phyloP scores from a whole-genome alignment of 2,113 vertebrate genomes.

The Scytalopus superciliaris region DNA sequence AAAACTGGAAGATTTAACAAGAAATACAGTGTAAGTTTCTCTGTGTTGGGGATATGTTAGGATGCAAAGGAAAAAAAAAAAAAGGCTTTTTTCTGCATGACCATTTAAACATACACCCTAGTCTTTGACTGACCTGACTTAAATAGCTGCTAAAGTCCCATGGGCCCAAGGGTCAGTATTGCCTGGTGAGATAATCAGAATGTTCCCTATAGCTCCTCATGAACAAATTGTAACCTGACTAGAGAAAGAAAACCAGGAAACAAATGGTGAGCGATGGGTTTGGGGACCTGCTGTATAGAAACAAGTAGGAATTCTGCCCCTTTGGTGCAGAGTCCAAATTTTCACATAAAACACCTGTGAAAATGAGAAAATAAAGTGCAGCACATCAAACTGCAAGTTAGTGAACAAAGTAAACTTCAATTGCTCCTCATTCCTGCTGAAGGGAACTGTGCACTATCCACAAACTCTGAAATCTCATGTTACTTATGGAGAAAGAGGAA shows the following conservation, averaged over 20 bases:
- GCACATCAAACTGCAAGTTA: not conserved
- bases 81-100: not conserved
- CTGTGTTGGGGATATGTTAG: not conserved
- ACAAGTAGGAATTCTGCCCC: not conserved
- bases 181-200: not conserved
- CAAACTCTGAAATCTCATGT: not conserved
- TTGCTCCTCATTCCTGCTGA: not conserved
- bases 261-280: not conserved
- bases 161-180: not conserved
- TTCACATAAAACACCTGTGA: not conserved
- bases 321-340: not conserved
- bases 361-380: not conserved
- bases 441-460: not conserved
- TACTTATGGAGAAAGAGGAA: not conserved
- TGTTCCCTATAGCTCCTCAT: not conserved
- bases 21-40: not conserved
- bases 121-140: not conserved
- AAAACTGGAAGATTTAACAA: not conserved
- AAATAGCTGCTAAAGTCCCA: not conserved
- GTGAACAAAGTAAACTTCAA: not conserved
- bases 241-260: conserved; percentile 31
- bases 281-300: not conserved
- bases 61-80: not conserved
- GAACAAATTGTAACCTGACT: not conserved
- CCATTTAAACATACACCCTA: not conserved